Conservation (phyloP, 2,797 vertebrate genomes). For the Sebastiscus albofasciatus region DNA sequence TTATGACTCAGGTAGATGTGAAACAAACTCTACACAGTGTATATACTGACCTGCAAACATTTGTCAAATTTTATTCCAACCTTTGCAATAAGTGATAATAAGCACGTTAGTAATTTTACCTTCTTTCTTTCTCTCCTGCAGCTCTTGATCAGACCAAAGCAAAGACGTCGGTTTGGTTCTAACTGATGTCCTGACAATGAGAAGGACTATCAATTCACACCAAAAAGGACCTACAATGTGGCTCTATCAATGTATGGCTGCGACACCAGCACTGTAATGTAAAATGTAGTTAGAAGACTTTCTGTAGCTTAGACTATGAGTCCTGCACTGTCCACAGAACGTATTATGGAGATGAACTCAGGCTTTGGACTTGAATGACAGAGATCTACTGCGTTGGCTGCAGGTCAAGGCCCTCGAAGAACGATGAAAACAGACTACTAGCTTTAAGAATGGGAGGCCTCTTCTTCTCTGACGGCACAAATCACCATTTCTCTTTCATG, state of each 20-base stretch:
- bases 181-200: slow-evolving; percentile 64
- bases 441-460: slow-evolving; percentile 55
- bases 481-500: slow-evolving; percentile 74
- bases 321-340: slow-evolving; percentile 43
- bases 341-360: slow-evolving; percentile 61
- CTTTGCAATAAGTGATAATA: background rate
- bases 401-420: slow-evolving; percentile 49
- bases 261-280: slow-evolving; percentile 71
- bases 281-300: slow-evolving; percentile 50
- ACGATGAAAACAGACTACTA: slow-evolving; percentile 58
- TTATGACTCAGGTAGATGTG: slow-evolving; percentile 90
- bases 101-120: background rate
- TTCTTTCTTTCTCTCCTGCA: slow-evolving; percentile 65
- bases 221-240: slow-evolving; percentile 54
- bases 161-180: slow-evolving; percentile 93
- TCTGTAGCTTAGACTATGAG: slow-evolving; percentile 20
- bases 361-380: slow-evolving; percentile 62
- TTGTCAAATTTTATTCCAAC: background rate
- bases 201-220: slow-evolving; percentile 31
- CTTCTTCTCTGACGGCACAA: slow-evolving; percentile 54
- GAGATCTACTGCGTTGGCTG: slow-evolving; percentile 50
- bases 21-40: background rate
- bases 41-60: background rate
- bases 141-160: slow-evolving; percentile 93
- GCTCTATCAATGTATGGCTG: slow-evolving; percentile 46